Evolutionary conservation across 1,140 invertebrate species (phyloP), one percentile per base, ranked within the genome.

Genomic region (Drosophila dunni): DNA sequence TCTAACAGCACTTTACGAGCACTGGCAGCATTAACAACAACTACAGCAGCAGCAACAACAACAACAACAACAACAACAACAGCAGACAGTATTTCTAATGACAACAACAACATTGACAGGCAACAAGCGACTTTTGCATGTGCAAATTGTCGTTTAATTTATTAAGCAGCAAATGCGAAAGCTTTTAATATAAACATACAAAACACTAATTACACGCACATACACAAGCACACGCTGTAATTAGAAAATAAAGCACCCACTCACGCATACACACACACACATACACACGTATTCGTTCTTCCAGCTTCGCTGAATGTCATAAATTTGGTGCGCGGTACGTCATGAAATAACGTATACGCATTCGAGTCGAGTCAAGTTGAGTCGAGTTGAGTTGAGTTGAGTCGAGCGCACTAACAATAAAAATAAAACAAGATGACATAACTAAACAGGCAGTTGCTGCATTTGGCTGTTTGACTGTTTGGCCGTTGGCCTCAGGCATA

Each of bases 141-240:
- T 80, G 81, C 70, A 86, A 90, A 90, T 90, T 90, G 79, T 86
- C 85, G 86, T 82, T 90, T 90, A 90, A 90, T 90, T 90, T 90
- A 90, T 90, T 90, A 90, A 81, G 75, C 81, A 78, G 51, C 83
- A 66, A 88, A 48, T 71, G 78, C 63, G 63, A 58, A 63, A 51
- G 76, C 76, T 79, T 83, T 86, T 89, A 88, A 88, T 86, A 86
- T 86, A 79, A 77, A 69, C 75, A 86, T 88, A 76, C 79, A 79
- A 79, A 79, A 69, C 83, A 82, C 79, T 88, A 86, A 86, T 83
- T 86, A 89, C 83, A 72, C 73, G 76, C 63, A 69, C 69, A 74
- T 62, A 68, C 46, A 70, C 50, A 70, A 29, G 48, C 51, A 48
- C 3, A 29, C 34, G 29, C 53, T 83, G 83, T 79, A 88, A 86